Percentiles rank a stretch among this genome's conserved stretches.
Conservation (phyloP, 2,797 vertebrate genomes). For the Odontamblyopus lacepedii region DNA sequence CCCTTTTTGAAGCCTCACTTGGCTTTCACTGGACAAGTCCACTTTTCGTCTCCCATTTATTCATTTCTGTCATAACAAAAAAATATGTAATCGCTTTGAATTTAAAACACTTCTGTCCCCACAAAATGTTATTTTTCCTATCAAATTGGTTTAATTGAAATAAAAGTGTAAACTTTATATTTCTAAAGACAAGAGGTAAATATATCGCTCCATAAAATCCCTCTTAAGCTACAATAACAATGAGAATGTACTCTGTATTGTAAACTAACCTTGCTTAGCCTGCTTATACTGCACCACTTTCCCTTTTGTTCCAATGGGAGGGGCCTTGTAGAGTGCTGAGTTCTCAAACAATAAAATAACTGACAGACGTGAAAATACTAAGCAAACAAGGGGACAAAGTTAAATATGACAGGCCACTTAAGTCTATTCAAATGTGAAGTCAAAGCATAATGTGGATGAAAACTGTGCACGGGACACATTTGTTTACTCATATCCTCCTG, state of each 20-base stretch:
- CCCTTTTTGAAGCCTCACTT: too few species aligned
- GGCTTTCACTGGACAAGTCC: too few species aligned
- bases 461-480: not conserved
- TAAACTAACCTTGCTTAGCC: not conserved
- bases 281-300: not conserved
- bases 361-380: not conserved
- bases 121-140: not conserved
- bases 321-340: not conserved
- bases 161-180: not conserved
- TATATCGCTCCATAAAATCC: not conserved
- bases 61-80: too few species aligned
- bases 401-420: not conserved
- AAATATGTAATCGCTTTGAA: too few species aligned
- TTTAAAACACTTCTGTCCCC: not conserved
- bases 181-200: not conserved
- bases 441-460: not conserved
- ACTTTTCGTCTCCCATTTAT: too few species aligned
- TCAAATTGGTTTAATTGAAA: not conserved
- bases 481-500: not conserved
- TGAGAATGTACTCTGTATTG: not conserved
- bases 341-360: not conserved
- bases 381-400: slow-evolving; percentile 2
- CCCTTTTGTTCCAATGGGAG: not conserved
- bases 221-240: not conserved
- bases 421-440: not conserved